Evolutionary conservation across 2,113 vertebrate species (phyloP).

Genomic region (Leptocoma aspasia): DNA sequence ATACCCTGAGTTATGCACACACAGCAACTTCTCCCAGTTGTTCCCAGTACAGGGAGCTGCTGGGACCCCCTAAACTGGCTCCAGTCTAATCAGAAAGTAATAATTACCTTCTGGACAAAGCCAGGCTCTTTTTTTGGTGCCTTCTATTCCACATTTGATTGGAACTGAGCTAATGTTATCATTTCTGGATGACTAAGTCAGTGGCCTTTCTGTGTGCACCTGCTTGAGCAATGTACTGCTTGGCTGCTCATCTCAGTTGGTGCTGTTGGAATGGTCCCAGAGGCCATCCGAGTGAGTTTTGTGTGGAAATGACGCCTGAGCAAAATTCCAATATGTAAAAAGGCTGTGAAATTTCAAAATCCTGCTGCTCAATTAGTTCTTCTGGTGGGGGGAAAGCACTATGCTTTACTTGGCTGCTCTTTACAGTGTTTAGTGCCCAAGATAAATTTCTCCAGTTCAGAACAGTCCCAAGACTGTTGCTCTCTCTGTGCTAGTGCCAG

Average conservation of each 20-base stretch:
- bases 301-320: background rate
- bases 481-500: background rate
- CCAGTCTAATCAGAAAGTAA: background rate
- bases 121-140: background rate
- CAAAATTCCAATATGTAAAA: background rate
- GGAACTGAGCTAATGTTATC: background rate
- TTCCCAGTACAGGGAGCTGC: background rate
- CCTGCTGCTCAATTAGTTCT: background rate
- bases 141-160: background rate
- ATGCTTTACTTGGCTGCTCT: background rate
- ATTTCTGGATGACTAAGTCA: background rate
- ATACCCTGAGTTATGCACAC: accelerated
- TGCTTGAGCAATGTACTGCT: background rate
- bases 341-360: background rate
- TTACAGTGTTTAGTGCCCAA: background rate
- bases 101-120: background rate
- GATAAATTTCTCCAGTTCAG: conserved; percentile 4
- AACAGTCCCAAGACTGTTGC: background rate
- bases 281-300: background rate
- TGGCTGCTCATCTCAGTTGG: background rate
- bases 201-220: background rate
- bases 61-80: background rate
- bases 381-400: background rate
- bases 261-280: background rate
- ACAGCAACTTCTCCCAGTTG: background rate